Evolutionary conservation across 2,888 invertebrate genomes (phyloP), one percentile per base, ranked within the genome.

Genomic region (Stratiomys singularior): DNA sequence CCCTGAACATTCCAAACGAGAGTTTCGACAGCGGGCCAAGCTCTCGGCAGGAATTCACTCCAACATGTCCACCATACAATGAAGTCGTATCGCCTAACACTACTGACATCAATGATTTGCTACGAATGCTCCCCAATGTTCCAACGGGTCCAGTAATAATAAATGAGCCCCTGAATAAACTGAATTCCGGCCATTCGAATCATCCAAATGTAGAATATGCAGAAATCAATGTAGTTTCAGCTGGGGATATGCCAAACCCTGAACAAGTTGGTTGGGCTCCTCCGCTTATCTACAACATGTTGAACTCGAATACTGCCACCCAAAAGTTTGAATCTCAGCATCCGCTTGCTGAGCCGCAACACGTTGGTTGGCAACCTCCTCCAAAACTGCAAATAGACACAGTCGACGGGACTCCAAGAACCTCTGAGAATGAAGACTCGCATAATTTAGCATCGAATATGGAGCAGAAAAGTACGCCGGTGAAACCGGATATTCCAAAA

Each of bases 391-490:
- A 84, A 21, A 81, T 87, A 25, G 87, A 87, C 69, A 86, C 85
- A 0, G 87, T 87, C 0, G 87, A 87, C 79, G 83, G 84, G 0
- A 81, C 80, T 4, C 56, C 76, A 11, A 63, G 72, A 25, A 46
- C 47, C 30, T 23, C 60, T 15, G 66, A 60, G 21, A 77, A 66
- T 44, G 76, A 76, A 9, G 81, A 83, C 5, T 82, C 82, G 58
- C 82, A 84, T 64, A 86, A 86, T 80, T 81, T 86, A 15, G 86
- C 83, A 0, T 81, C 81, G n/a, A 86, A 86, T 69, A 84, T 86
- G 78, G 82, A 83, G 23, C 81, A 82, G 37, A 87, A 87, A 77
- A 82, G 84, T 1, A 87, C 86, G 3, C 87, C 87, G 2, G 82
- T 85, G 0, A 87, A 87, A 71, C 52, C 47, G 18, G 56, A 77